Evolutionary conservation across 1,140 invertebrate genomes (phyloP), one percentile per base, ranked within the genome.

Genomic region (Penaeus vannamei): DNA sequence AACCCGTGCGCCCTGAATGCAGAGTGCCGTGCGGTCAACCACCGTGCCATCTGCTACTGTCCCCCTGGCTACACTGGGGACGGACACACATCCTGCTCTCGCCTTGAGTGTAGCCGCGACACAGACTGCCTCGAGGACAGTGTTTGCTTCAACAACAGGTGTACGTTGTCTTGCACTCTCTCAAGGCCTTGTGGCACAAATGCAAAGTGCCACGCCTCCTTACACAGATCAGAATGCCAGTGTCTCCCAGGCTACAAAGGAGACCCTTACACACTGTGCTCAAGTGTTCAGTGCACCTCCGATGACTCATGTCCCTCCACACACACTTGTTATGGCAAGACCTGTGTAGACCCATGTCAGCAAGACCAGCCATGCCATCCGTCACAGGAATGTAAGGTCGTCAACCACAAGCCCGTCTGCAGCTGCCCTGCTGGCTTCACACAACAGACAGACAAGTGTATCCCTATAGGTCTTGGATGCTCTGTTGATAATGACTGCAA

Each of bases 1-100:
- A 96, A 96, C 2, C 96, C 96, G 62, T 98, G 97, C 92, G 97
- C 97, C n/a, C 86, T 93, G 0, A 96, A 97, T 90, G 97, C 97
- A 22, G 93, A 96, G 59, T 98, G 97, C 91, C 94, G 95, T 81
- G 94, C 96, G 0, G 89, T 91, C 76, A 85, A 91, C 87, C 94
- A 96, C 91, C 94, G 94, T 90, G 95, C 97, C 0, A 95, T 96
- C 91, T 93, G 92, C 93, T 79, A 95, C 84, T 98, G 97, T 93
- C 96, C 96, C 76, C 95, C 97, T 59, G 96, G 96, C 19, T 97
- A 96, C 91, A 94, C 93, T 72, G 97, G 97, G 90, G 96, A 98
- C 94, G 96, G 97, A 1, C 94, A 95, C 59, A 93, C 91, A 8
- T 93, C 94, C 76, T 97, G 97, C 92, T 93, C 93, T 81, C 92